phyloP scores from a whole-genome alignment of 92 coral and sea anemone genomes.

The Bergia puertoricense region DNA sequence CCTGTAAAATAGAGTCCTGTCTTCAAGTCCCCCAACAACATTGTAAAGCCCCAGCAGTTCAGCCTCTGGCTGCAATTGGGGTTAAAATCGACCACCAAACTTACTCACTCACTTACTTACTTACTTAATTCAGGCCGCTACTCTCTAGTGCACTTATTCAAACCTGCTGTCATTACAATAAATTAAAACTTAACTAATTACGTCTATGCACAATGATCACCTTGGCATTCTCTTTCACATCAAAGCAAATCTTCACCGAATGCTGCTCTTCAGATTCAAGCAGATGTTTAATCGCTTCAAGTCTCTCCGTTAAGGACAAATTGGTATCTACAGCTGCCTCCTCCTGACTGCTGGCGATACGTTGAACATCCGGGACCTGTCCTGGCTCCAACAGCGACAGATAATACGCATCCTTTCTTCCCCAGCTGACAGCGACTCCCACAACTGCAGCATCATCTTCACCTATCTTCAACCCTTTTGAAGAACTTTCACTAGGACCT shows the following conservation, averaged over 20 bases:
- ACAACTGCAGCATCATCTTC: conserved; percentile 77
- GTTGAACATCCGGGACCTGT: conserved; percentile 34
- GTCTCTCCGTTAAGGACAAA: conserved; percentile 62
- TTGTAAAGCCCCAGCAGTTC: too few relatives aligned
- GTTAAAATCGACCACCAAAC: too few relatives aligned
- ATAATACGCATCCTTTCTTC: conserved; percentile 73
- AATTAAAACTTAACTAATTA: too few relatives aligned
- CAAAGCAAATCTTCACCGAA: conserved; percentile 75
- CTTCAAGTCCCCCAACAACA: too few relatives aligned
- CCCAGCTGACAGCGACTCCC: conserved; percentile 94
- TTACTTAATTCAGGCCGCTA: too few relatives aligned
- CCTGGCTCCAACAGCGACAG: conserved; percentile 68
- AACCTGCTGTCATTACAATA: too few relatives aligned
- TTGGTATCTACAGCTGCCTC: conserved; percentile 66
- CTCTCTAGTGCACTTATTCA: too few relatives aligned
- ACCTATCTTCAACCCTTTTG: conserved; percentile 69
- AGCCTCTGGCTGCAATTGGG: too few relatives aligned
- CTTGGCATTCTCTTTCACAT: conserved; percentile 84
- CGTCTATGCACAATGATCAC: conserved; percentile 41
- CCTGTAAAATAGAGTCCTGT: too few relatives aligned
- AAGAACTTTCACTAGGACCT: conserved; percentile 19
- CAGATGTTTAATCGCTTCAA: conserved; percentile 67
- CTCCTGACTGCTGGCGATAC: conserved; percentile 46
- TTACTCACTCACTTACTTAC: too few relatives aligned
- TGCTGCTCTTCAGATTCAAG: conserved; percentile 64